Conservation (phyloP, 2,888 invertebrate species). For the Caenorhabditis doughertyi region DNA sequence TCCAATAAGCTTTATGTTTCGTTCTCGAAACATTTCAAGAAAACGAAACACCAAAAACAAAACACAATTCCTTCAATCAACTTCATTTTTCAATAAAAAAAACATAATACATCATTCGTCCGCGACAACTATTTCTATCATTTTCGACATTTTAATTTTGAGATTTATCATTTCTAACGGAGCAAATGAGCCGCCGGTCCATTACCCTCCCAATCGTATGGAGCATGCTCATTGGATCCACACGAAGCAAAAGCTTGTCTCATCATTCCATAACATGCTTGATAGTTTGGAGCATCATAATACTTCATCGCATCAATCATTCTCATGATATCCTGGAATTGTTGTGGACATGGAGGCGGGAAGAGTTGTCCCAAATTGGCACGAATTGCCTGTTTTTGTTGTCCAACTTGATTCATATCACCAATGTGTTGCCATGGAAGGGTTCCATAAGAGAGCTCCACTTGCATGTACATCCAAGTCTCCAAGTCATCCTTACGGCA, state of each 20-base stretch:
- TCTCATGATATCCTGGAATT: conserved; percentile 56
- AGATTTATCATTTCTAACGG: too few species aligned
- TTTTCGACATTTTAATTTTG: too few species aligned
- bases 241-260: conserved; percentile 56
- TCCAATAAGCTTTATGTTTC: too few species aligned
- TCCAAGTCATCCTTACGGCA: conserved; percentile 75
- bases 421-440: conserved; percentile 75
- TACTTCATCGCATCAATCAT: conserved; percentile 74
- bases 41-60: too few species aligned
- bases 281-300: conserved; percentile 79
- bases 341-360: conserved; percentile 65
- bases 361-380: conserved; percentile 66
- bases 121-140: too few species aligned
- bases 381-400: conserved; percentile 71
- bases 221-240: conserved; percentile 52
- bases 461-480: conserved; percentile 75
- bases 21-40: too few species aligned
- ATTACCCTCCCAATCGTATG: too few species aligned
- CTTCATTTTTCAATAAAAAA: too few species aligned
- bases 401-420: conserved; percentile 77
- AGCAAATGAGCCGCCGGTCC: too few species aligned
- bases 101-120: too few species aligned
- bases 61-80: too few species aligned
- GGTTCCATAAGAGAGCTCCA: conserved; percentile 73
- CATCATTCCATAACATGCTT: conserved; percentile 69